phyloP scores from a whole-genome alignment of 2,797 vertebrate genomes.

The Pelodytes ibericus region DNA sequence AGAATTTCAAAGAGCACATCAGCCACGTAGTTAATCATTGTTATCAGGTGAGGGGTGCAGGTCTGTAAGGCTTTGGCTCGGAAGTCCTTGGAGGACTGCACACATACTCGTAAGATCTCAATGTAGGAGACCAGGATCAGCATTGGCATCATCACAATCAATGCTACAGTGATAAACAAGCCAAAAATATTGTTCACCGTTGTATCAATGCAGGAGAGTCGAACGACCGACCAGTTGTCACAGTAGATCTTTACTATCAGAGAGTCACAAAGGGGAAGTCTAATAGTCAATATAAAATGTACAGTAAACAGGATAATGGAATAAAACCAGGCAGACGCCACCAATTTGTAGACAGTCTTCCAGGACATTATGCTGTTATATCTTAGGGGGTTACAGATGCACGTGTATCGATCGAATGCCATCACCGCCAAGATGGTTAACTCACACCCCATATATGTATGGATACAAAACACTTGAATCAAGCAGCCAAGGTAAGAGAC shows the following conservation, averaged over 20 bases:
- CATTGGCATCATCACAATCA: neutral
- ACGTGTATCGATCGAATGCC: slow-evolving; percentile 25
- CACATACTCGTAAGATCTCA: slow-evolving; percentile 10
- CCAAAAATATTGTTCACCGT: slow-evolving; percentile 29
- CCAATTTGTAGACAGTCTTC: neutral
- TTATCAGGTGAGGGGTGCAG: slow-evolving; percentile 25
- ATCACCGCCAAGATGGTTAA: slow-evolving; percentile 13
- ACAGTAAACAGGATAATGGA: neutral
- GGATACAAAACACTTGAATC: slow-evolving; percentile 20
- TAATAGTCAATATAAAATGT: slow-evolving; percentile 4
- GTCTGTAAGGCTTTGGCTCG: slow-evolving; percentile 27
- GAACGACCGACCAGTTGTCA: slow-evolving; percentile 39
- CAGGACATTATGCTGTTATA: slow-evolving; percentile 16
- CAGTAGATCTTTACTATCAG: slow-evolving; percentile 31
- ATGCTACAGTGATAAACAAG: neutral
- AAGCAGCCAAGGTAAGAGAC: slow-evolving; percentile 18
- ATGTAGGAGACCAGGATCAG: slow-evolving; percentile 24
- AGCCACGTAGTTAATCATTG: neutral
- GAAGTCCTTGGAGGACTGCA: slow-evolving; percentile 8
- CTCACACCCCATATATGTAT: slow-evolving; percentile 1
- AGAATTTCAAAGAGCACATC: slow-evolving; percentile 19
- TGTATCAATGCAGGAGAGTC: slow-evolving; percentile 34
- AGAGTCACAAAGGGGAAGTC: slow-evolving; percentile 11
- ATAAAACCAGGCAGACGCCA: neutral
- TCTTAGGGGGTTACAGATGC: slow-evolving; percentile 26